Base-by-base conservation (phyloP, 2,113 vertebrate species). In the Anoplopoma fimbria region DNA sequence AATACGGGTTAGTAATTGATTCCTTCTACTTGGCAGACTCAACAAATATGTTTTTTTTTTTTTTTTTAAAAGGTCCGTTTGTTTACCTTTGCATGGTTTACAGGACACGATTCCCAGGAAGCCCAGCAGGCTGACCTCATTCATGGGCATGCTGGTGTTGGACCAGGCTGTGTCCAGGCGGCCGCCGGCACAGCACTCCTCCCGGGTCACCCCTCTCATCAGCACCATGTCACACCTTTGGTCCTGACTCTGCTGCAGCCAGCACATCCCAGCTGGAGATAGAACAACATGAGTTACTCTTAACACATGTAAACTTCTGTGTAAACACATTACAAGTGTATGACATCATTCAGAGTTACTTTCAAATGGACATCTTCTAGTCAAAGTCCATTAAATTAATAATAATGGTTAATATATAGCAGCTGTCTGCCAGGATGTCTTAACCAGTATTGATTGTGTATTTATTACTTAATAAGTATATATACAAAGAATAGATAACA, bases 51-150 rank as follows among this genome's bases (percentile, higher is more conserved):
- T 62, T 17, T 19, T 38, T 49, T 63, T 61, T 45, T 34, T 31
- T 29, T 29, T 58, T 2, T 29, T 29, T 25, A 4, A 65, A 65
- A 14, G 84, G 40, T 72, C 31, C 79, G 75, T 90, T 94, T 93
- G 75, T 92, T 95, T 95, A 99, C 98, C 97, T 98, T 96, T 97
- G 95, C 98, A 99, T 9, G 97, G 97, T 77, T 97, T 96, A 87
- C 98, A 99, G 85, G 95, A 96, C 49, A 98, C 97, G 0, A 99
- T 96, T 63, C 98, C 97, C 82, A 99, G 91, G 91, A 99, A 96
- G 61, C 97, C 96, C 90, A 99, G 94, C 71, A 99, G 95, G 94
- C 96, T 97, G 94, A 99, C 96, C 87, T 99, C 98, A 90, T 97
- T 98, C 90, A 97, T 97, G 0, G 97, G 96, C 76, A 98, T 95